Evolutionary conservation across 2,888 invertebrate genomes (phyloP), one percentile per base, ranked within the genome.

Genomic region (Taphrorychus bicolor): DNA sequence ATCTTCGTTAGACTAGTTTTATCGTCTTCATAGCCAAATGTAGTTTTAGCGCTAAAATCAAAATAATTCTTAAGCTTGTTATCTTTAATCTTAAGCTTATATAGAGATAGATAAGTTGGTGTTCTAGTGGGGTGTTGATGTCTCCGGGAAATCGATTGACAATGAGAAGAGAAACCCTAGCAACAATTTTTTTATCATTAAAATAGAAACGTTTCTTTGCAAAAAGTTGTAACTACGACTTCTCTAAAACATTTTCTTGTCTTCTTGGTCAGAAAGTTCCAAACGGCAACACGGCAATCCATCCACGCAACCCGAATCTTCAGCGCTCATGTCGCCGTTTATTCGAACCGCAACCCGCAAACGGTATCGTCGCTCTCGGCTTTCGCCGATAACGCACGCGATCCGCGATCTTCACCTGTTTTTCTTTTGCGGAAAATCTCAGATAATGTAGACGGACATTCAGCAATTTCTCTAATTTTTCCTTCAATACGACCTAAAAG

Each of bases 391-490:
- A 59, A 7, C 48, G 41, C 60, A 52, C 69, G 64, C 69, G 69
- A 42, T 23, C 48, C 63, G 64, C 63, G 69, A 32, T 41, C 24
- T 51, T 64, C 69, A 69, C 60, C 69, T 69, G 69, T 69, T 69
- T 64, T 57, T 60, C 64, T 59, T 69, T 56, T 59, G 11, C 32
- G 32, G 42, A 69, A 69, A 69, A 64, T 64, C 59, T n/a, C 48
- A 40, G 45, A 63, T 64, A 69, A 63, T 60, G 64, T 64, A 59
- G 63, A 23, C 14, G 51, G 69, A 59, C 69, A 69, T 21, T 42
- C 19, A 7, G 18, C 40, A 22, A 40, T 41, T 23, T 56, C 24
- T n/a, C 18, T 18, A 19, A 3, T 48, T 53, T 48, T 54, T 9
- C 14, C 5, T 22, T 22, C 41, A 14, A 23, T 5, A 65, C 14